Conservation (phyloP, 2,113 vertebrate genomes). For the Onychostruthus taczanowskii region DNA sequence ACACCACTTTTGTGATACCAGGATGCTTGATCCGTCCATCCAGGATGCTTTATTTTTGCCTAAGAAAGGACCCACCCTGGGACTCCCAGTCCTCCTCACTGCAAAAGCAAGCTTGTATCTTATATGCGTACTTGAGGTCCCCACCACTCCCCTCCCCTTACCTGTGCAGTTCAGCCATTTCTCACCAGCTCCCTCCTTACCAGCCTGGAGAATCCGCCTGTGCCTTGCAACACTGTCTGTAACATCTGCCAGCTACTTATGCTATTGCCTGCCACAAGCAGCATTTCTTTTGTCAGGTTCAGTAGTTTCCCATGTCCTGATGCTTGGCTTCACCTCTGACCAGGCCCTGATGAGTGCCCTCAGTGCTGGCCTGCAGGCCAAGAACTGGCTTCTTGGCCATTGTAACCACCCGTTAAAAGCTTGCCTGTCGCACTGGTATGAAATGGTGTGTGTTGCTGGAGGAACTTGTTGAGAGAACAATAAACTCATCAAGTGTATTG, state of each 20-base stretch:
- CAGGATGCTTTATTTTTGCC: neutral
- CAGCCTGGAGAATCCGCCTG: neutral
- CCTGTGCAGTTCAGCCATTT: neutral
- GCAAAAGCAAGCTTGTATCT: neutral
- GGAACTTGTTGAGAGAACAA: neutral
- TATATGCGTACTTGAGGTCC: neutral
- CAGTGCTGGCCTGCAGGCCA: neutral
- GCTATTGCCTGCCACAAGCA: neutral
- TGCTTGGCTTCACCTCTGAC: neutral
- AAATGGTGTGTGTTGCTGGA: neutral
- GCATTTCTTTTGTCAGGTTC: neutral
- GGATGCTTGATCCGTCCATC: neutral
- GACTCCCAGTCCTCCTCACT: neutral
- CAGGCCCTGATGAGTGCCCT: neutral
- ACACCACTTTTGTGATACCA: neutral
- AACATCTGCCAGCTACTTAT: neutral
- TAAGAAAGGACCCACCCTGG: rapidly evolving
- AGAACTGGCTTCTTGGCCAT: neutral
- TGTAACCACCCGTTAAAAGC: neutral
- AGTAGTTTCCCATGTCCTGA: neutral
- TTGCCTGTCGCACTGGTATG: neutral
- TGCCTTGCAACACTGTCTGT: neutral
- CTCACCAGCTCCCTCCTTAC: neutral
- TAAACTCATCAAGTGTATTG: neutral
- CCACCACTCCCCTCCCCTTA: rapidly evolving